Base-by-base conservation (phyloP, 2,113 vertebrate genomes). In the Lepus europaeus region DNA sequence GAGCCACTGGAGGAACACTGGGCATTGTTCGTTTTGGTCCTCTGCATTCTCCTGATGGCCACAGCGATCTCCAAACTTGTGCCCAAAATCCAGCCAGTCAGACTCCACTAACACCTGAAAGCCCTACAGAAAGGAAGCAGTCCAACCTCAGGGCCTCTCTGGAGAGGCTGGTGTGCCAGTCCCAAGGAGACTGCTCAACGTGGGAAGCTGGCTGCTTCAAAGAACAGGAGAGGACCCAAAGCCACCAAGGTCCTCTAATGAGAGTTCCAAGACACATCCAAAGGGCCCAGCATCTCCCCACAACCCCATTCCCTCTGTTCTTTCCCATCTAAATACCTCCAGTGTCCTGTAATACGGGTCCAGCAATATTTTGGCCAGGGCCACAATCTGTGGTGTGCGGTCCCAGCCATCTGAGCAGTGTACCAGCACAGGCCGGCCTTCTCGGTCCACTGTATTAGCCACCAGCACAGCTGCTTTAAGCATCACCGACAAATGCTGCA, bases 401-500 rank as follows among this genome's bases (percentile, higher is more conserved):
- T 99, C 99, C 99, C 99, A 99, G 87, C 99, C 99, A 0, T 99
- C 99, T 0, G 99, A 99, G 96, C 99, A 99, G 95, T 99, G 99
- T 11, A 99, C 99, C 96, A 99, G 97, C 95, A 99, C 99, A 0
- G 99, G 99, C 20, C 99, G 99, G 6, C 99, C 99, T 19, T 99
- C 99, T 70, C 99, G 98, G 97, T 99, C 99, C 14, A 99, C 98
- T 0, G 99, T 99, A 22, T 98, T 99, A 89, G 99, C 99, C 96
- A 99, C 99, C 89, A 99, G 98, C 87, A 99, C 98, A 25, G 99
- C 99, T 1, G 99, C 99, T 97, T 99, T 99, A 91, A 99, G 98
- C 99, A 99, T 99, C 97, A 99, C 98, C 0, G 99, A 99, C 84
- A 99, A 98, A 96, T 99, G 99, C 98, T 99, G 99, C 96, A 99